Evolutionary conservation across 2,113 vertebrate genomes (phyloP), one percentile per base, ranked within the genome.

Genomic region (Podilymbus podiceps): DNA sequence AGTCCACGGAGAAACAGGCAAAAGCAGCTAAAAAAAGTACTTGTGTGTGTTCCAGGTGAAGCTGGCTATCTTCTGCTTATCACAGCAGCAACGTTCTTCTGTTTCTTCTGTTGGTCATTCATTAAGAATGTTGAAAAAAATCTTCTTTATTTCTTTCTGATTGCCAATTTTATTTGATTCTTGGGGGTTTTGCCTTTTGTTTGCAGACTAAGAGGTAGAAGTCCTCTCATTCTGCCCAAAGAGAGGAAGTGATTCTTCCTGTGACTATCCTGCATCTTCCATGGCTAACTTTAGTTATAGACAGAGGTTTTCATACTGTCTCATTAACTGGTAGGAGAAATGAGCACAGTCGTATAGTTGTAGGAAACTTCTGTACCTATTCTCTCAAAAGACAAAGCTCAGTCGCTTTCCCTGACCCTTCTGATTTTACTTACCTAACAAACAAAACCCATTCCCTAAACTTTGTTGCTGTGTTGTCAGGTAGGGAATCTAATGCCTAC

Each of bases 71-170:
- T 53, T 60, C 35, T 44, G 35, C 18, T 60, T 53, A 18, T 47
- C 1, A 0, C n/a, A 60, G 42, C 30, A 81, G 25, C 0, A 0
- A 11, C 22, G 38, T 38, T 21, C 19, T n/a, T 46, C 35, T 33
- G 22, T 38, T 44, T 5, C 42, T 75, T 69, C 50, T 67, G 13
- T 49, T 85, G 47, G 22, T 78, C 8, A 2, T n/a, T 93, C 27
- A 22, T n/a, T 66, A 55, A n/a, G 30, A 62, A 35, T 0, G 1
- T 11, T 42, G 9, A 28, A 68, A 84, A 71, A 69, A 28, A 53
- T 9, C 0, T 13, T 10, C 1, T 38, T 21, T 20, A 1, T 3
- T 84, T 71, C 17, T 75, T 72, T 5, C 5, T 25, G 5, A 53
- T 83, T 92, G 22, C 3, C 1, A 1, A 1, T 92, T 9, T 35